Percentiles rank a stretch among this genome's conserved stretches.
These are phyloP conservation scores for Eumerus sabulonum DNA, from an alignment of 2,888 invertebrate species.

Conservation along the genomic window DNA sequence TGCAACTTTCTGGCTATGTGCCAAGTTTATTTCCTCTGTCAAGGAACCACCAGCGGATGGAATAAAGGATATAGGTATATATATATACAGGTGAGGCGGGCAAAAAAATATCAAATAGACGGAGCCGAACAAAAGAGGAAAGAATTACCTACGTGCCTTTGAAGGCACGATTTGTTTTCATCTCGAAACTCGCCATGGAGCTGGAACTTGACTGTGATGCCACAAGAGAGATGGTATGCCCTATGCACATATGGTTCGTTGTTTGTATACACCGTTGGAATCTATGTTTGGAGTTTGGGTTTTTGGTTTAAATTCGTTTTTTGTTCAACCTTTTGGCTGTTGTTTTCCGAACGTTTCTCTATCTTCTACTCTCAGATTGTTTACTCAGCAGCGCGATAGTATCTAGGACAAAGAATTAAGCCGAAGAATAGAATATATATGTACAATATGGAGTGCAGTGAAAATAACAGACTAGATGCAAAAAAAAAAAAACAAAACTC, in stretches of 20 bases:
- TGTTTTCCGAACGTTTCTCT: conserved; percentile 5
- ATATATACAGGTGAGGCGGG: too few relatives aligned
- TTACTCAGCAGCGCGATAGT: conserved; percentile 46
- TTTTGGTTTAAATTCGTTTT: too few relatives aligned
- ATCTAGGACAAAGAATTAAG: conserved; percentile 59
- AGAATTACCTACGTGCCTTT: conserved; percentile 66
- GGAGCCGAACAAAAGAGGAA: conserved; percentile 16
- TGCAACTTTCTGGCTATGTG: conserved; percentile 33
- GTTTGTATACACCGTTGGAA: too few relatives aligned
- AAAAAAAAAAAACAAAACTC: too few relatives aligned
- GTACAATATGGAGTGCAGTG: too few relatives aligned
- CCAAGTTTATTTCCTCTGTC: conserved; percentile 46
- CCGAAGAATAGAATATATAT: conserved; percentile 8
- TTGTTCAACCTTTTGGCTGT: too few relatives aligned
- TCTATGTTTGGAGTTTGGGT: too few relatives aligned
- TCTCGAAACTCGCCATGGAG: conserved; percentile 17
- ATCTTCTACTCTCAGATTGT: conserved; percentile 51
- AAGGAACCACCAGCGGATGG: conserved; percentile 40
- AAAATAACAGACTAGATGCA: too few relatives aligned
- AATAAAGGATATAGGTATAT: conserved; percentile 32
- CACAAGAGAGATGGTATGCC: too few relatives aligned
- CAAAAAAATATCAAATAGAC: neutral
- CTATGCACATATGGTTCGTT: too few relatives aligned
- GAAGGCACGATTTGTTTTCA: conserved; percentile 57
- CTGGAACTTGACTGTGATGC: too few relatives aligned